Evolutionary conservation across 2,888 invertebrate species (phyloP).

Genomic region (Cyaniris semiargus): DNA sequence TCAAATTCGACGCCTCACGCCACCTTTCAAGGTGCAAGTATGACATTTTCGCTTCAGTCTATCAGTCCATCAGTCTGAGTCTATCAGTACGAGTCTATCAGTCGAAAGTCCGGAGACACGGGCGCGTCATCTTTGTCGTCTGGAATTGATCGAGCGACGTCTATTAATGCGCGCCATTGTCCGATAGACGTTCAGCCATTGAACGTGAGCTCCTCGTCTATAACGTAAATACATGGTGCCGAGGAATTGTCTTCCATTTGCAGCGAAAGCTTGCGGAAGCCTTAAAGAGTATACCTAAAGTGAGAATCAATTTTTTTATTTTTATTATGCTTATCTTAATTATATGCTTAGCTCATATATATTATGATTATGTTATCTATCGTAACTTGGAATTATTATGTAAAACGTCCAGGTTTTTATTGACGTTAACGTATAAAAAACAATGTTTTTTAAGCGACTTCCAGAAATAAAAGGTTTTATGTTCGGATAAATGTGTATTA

Average conservation of each 20-base stretch:
- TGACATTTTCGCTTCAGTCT: neutral
- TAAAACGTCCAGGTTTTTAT: too few species aligned
- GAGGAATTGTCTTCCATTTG: neutral
- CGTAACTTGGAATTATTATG: too few species aligned
- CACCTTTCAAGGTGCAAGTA: neutral
- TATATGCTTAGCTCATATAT: too few species aligned
- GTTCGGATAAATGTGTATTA: too few species aligned
- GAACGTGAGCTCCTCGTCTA: slow-evolving; percentile 11
- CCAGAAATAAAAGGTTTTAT: too few species aligned
- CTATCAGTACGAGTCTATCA: neutral
- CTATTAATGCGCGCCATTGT: slow-evolving; percentile 23
- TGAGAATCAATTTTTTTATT: neutral
- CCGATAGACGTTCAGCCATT: slow-evolving; percentile 15
- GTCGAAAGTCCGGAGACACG: slow-evolving; percentile 6
- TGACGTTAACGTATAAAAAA: too few species aligned
- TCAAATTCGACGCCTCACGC: neutral
- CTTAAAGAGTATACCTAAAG: neutral
- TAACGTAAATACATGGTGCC: slow-evolving; percentile 11
- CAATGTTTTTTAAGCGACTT: too few species aligned
- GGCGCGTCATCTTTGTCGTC: slow-evolving; percentile 17
- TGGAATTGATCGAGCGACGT: slow-evolving; percentile 17
- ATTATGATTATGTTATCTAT: too few species aligned
- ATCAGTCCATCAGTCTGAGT: neutral
- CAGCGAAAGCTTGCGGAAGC: neutral
- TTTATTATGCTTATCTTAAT: too few species aligned